Base-by-base conservation (phyloP, 2,113 vertebrate species). In the Sarotherodon lohbergeri region DNA sequence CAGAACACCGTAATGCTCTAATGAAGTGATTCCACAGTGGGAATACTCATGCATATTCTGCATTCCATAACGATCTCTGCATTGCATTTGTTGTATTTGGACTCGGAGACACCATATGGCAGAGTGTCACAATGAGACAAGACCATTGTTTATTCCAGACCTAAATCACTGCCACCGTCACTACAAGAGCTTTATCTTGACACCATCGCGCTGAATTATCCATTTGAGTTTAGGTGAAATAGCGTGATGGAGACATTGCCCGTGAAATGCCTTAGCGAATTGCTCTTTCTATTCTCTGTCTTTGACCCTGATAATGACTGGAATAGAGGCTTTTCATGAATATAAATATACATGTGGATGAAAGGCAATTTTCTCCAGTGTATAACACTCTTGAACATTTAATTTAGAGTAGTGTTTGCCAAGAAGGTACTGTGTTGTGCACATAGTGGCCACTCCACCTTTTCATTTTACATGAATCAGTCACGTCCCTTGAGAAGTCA, bases 251-350 rank as follows among this genome's bases (percentile, higher is more conserved):
- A 92, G 83, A 90, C 59, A 66, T 86, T 84, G 83, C 57, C 78
- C 13, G 32, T 76, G 78, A 91, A 92, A 91, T 93, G 56, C 85
- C 83, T 84, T 82, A 24, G 90, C 50, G 82, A 73, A 86, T 86
- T 90, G 81, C 68, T 89, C 90, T 90, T 73, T 89, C 54, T 87
- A 61, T 90, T 87, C 87, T 88, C 71, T 9, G 48, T 85, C 81
- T 93, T 87, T 95, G 90, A 92, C 93, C 90, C 87, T 83, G 84
- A 88, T 93, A 90, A 93, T 90, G 85, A 91, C 88, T 83, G 61
- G 81, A 93, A 90, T 86, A 78, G 84, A 89, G 68, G 79, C 66
- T 85, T 91, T 93, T 90, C 86, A 87, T 93, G 91, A 93, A 94
- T 93, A 93, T 86, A 92, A 93, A 93, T 90, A 91, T 63, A 89